Conservation (phyloP, 2,888 invertebrate species). For the Bembecia ichneumoniformis region DNA sequence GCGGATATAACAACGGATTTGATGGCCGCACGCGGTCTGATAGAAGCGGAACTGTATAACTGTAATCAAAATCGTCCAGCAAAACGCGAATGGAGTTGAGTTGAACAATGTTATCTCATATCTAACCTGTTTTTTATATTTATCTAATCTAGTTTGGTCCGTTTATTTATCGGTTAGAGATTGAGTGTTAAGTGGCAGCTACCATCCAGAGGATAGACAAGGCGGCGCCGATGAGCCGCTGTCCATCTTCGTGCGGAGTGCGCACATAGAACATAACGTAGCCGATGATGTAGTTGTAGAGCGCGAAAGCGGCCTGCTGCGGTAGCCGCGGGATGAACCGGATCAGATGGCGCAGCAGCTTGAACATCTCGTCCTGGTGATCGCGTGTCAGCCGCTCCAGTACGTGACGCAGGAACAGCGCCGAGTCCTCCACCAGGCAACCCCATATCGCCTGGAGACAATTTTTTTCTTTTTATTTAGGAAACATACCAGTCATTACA, state of each 20-base stretch:
- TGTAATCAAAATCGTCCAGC: too few relatives aligned
- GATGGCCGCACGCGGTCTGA: too few relatives aligned
- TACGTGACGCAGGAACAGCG: constrained; percentile 94
- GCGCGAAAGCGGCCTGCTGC: constrained; percentile 96
- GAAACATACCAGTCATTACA: constrained; percentile 96
- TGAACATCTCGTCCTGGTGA: constrained; percentile 95
- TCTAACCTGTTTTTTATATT: too few relatives aligned
- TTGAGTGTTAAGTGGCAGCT: constrained; percentile 16
- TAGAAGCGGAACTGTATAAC: too few relatives aligned
- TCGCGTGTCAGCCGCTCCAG: constrained; percentile 95
- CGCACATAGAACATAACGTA: constrained; percentile 99
- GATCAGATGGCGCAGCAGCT: constrained; percentile 90
- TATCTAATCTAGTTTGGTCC: too few relatives aligned
- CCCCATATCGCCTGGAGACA: constrained; percentile 89
- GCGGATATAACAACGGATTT: too few relatives aligned
- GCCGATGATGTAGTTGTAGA: constrained; percentile 99
- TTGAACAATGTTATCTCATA: too few relatives aligned
- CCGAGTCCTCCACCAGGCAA: constrained; percentile 97
- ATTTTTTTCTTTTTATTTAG: constrained; percentile 41
- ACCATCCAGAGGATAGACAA: constrained; percentile 97
- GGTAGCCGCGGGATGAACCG: constrained; percentile 94
- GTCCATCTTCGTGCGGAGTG: constrained; percentile 95
- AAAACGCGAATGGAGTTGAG: too few relatives aligned
- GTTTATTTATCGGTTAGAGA: too few relatives aligned
- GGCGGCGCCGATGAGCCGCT: constrained; percentile 94